phyloP scores from a whole-genome alignment of 2,797 vertebrate species.

The Onychomys arenicola region DNA sequence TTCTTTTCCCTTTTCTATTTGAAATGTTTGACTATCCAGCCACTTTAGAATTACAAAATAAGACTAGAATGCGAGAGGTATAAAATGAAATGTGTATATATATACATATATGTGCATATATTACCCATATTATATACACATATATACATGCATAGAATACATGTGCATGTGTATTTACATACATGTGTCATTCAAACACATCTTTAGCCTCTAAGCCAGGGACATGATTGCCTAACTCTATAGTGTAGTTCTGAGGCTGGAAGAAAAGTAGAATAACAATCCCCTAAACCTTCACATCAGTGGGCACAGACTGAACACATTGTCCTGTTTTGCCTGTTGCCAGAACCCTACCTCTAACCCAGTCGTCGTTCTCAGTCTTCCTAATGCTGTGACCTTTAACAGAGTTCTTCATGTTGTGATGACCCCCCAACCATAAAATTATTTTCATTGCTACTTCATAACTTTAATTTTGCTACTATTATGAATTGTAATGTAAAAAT shows the following conservation, averaged over 20 bases:
- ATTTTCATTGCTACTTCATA: not conserved
- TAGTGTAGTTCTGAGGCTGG: not conserved
- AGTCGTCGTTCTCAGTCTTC: not conserved
- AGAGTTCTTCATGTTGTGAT: not conserved
- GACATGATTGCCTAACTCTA: not conserved
- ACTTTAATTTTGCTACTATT: not conserved
- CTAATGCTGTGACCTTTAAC: not conserved
- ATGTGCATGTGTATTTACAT: not conserved
- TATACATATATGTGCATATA: not conserved
- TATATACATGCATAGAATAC: not conserved
- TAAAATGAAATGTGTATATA: not conserved
- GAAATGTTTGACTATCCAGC: not conserved
- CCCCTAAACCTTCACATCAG: not conserved
- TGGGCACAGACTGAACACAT: not conserved
- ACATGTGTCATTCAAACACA: not conserved
- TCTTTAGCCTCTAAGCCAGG: not conserved
- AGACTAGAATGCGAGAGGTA: not conserved
- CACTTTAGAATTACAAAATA: conserved; percentile 18
- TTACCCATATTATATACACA: not conserved
- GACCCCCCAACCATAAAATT: not conserved
- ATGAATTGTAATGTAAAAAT: not conserved
- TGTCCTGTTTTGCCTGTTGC: not conserved
- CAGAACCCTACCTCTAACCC: not conserved
- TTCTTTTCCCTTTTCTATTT: conserved; percentile 8
- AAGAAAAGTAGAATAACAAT: not conserved